phyloP scores from a whole-genome alignment of 2,113 vertebrate genomes.

The Mus pahari region DNA sequence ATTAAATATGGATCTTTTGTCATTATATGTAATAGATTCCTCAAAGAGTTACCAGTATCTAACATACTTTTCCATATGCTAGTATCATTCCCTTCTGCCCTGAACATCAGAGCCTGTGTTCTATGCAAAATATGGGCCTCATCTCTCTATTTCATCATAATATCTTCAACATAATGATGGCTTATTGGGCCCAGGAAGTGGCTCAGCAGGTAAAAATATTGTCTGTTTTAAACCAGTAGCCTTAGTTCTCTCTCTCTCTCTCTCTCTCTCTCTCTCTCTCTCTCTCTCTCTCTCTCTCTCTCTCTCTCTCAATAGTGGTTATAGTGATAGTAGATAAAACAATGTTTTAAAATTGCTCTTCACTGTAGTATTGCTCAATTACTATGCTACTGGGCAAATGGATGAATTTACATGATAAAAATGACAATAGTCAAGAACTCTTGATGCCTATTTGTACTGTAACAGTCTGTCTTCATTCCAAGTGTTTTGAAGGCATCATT shows the following conservation, averaged over 20 bases:
- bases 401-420: background rate
- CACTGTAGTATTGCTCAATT: background rate
- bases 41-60: background rate
- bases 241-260: background rate
- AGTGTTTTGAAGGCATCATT: slow-evolving; percentile 4
- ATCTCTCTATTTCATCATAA: background rate
- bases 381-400: background rate
- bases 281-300: background rate
- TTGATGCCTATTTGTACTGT: background rate
- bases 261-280: background rate
- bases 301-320: background rate
- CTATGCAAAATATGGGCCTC: background rate
- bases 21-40: no score
- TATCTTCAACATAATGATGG: background rate
- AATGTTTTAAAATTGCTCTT: background rate
- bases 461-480: background rate
- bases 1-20: background rate
- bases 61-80: background rate
- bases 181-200: background rate
- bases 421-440: background rate
- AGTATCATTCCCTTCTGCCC: background rate
- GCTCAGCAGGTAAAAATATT: background rate
- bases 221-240: background rate
- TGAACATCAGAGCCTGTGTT: background rate
- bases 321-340: background rate